Evolutionary conservation across 2,113 vertebrate species (phyloP).

Genomic region (Salvelinus fontinalis): DNA sequence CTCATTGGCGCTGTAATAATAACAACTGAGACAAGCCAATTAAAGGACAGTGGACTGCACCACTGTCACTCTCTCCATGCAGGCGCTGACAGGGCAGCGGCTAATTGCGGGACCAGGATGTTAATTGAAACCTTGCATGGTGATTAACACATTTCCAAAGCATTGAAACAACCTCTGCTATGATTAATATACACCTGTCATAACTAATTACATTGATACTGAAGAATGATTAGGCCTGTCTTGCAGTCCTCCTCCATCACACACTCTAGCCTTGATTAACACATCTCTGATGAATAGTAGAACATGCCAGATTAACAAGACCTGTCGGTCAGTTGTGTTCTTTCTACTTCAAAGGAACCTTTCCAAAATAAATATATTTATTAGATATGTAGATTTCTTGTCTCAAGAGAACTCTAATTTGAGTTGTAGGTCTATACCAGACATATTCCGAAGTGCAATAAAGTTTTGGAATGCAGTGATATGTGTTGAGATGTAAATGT

Average conservation of each 20-base stretch:
- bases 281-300: conserved; percentile 22
- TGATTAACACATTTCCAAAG: conserved; percentile 55
- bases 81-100: conserved; percentile 3
- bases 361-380: not conserved
- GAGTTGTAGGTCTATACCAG: too few species aligned
- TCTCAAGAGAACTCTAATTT: not conserved
- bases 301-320: conserved; percentile 22
- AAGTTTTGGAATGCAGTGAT: too few species aligned
- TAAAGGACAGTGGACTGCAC: not conserved
- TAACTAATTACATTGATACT: conserved; percentile 59
- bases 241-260: conserved; percentile 47
- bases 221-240: conserved; percentile 58
- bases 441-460: too few species aligned
- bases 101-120: conserved; percentile 34
- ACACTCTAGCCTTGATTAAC: conserved; percentile 36
- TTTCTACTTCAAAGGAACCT: not conserved
- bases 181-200: conserved; percentile 69
- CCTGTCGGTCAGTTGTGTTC: not conserved
- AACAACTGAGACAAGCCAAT: not conserved
- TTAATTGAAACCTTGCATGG: conserved; percentile 54
- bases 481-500: too few species aligned
- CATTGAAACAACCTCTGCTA: conserved; percentile 38
- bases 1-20: not conserved
- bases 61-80: conserved; percentile 11
- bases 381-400: not conserved